Evolutionary conservation across 2,888 invertebrate species (phyloP).

Genomic region (Harpalus rubripes): DNA sequence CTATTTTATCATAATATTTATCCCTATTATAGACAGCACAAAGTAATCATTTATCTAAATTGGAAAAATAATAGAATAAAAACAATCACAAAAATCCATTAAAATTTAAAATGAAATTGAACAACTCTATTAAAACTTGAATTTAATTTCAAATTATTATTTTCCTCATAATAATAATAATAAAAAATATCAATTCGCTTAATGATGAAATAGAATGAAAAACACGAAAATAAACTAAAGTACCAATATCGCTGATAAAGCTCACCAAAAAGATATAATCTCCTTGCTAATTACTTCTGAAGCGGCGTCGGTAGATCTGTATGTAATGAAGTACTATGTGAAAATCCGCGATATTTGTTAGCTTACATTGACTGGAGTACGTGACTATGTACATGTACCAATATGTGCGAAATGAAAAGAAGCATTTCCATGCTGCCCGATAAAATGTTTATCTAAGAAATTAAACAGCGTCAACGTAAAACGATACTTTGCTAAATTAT

Average conservation of each 20-base stretch:
- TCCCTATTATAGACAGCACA: background rate
- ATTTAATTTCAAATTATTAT: background rate
- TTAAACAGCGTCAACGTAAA: conserved; percentile 21
- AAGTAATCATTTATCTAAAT: conserved; percentile 14
- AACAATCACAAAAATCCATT: conserved; percentile 18
- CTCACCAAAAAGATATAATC: conserved; percentile 16
- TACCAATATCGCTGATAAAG: background rate
- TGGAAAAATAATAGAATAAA: conserved; percentile 17
- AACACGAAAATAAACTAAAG: background rate
- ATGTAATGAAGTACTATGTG: conserved; percentile 31
- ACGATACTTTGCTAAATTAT: background rate
- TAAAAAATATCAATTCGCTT: background rate
- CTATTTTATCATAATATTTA: background rate
- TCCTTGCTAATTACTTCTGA: conserved; percentile 12
- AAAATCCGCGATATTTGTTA: conserved; percentile 62
- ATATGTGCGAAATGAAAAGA: conserved; percentile 49
- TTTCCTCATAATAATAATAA: background rate
- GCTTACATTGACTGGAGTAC: conserved; percentile 46
- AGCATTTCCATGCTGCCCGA: background rate
- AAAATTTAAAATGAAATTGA: background rate
- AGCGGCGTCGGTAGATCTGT: conserved; percentile 12
- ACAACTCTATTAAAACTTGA: background rate
- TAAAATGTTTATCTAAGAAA: conserved; percentile 57
- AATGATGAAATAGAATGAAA: background rate
- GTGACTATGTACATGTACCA: conserved; percentile 63